Conservation (phyloP, 2,113 vertebrate genomes). For the Crocuta crocuta region DNA sequence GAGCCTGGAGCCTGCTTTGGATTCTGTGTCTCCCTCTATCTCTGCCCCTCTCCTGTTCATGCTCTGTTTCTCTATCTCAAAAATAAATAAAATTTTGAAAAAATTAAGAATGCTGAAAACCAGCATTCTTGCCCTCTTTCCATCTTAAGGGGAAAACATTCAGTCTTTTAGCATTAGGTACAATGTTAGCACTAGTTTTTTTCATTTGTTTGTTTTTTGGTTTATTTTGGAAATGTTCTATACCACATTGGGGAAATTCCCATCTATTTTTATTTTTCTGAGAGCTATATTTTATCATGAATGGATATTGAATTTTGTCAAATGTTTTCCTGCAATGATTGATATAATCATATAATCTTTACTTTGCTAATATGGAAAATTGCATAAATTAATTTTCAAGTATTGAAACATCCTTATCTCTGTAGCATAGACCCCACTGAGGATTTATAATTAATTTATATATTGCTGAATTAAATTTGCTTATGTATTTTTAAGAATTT, state of each 20-base stretch:
- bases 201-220: too few relatives aligned
- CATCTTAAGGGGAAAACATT: not conserved
- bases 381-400: not conserved
- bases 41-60: too few relatives aligned
- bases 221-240: not conserved
- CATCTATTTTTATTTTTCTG: not conserved
- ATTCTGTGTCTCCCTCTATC: too few relatives aligned
- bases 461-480: not conserved
- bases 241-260: not conserved
- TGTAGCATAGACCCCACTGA: not conserved
- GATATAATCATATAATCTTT: not conserved
- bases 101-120: too few relatives aligned
- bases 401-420: not conserved
- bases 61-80: too few relatives aligned
- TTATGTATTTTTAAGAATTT: not conserved
- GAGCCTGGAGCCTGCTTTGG: too few relatives aligned
- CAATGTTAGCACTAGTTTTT: not conserved
- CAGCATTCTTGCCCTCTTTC: not conserved
- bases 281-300: not conserved
- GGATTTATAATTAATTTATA: not conserved
- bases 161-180: not conserved
- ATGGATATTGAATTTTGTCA: not conserved
- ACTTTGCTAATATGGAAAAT: not conserved
- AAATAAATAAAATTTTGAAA: too few relatives aligned
- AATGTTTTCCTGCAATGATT: not conserved